Base-by-base conservation (phyloP, 2,888 invertebrate species). In the Tiliacea citrago region DNA sequence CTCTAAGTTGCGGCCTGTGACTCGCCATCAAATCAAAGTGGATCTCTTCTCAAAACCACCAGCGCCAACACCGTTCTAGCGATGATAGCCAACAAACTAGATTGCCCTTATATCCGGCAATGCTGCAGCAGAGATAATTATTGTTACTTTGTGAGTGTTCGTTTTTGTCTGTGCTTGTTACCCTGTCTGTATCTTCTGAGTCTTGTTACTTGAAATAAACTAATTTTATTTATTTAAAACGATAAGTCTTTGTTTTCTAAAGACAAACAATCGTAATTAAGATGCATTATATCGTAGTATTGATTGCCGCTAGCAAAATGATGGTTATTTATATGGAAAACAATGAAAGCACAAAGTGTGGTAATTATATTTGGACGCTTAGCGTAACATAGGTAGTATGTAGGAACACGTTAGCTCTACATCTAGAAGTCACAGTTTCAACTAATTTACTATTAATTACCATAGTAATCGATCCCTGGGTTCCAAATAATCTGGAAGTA, bases 401-500 rank as follows among this genome's bases (percentile, higher is more conserved):
- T 18, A 42, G 58, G 24, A n/a, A 35, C 21, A 79, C 29, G 13
- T 49, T 42, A 49, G 49, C 6, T 49, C n/a, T 24, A 57, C 21
- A 29, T 42, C 7, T 63, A 24, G 8, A 51, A 21, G 8, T 16
- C 39, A 39, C 35, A 21, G 29, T 69, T 61, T n/a, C 47, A 69
- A 69, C 47, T 53, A 39, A 29, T 69, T 71, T 49, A 55, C 45
- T 57, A 35, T 29, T 49, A 49, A 83, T 83, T 79, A 68, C 21
- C 63, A 76, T 81, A 51, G 61, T 71, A 77, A 81, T 73, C 81
- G 70, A 81, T 68, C n/a, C 12, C 18, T 61, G 47, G 45, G 21
- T 73, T 65, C n/a, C 65, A 73, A 81, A 80, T 84, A 74, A 77
- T 77, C 35, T 39, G 47, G 12, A 68, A 80, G 85, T 88, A 89